Percentiles rank a stretch among this genome's conserved stretches.
Evolutionary conservation across 2,113 vertebrate species (phyloP).

Genomic region (Rhipidura dahli): DNA sequence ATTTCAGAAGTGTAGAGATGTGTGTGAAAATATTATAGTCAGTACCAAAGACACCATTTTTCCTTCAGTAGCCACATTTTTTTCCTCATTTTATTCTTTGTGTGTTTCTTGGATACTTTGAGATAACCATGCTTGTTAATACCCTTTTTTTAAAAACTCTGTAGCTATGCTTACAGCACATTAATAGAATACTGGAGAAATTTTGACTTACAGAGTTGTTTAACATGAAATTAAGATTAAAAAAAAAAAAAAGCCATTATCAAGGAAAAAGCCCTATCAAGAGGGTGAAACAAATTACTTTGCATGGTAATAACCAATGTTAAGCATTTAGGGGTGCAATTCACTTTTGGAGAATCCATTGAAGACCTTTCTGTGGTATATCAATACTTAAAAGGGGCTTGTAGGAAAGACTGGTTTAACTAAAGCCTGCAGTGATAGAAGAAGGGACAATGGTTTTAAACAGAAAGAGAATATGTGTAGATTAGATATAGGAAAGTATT

Average conservation of each 20-base stretch:
- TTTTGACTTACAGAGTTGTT: background rate
- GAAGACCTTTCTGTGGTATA: background rate
- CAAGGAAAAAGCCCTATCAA: background rate
- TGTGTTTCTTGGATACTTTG: background rate
- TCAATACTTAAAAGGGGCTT: background rate
- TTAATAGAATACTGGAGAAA: background rate
- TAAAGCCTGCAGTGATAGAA: background rate
- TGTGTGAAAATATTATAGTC: background rate
- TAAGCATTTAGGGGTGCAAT: background rate
- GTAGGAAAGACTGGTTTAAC: background rate
- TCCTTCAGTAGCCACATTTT: background rate
- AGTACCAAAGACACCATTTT: background rate
- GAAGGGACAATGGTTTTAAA: background rate
- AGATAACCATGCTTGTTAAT: background rate
- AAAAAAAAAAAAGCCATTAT: background rate
- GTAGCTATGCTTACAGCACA: background rate
- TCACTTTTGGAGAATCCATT: background rate
- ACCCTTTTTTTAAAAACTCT: background rate
- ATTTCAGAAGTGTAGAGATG: background rate
- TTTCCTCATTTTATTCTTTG: background rate
- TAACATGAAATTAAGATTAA: background rate
- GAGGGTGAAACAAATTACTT: background rate
- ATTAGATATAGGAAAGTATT: background rate
- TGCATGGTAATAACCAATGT: background rate
- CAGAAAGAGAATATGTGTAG: background rate